Evolutionary conservation across 1,140 invertebrate genomes (phyloP), one percentile per base, ranked within the genome.

Genomic region (Drosophila kikkawai): DNA sequence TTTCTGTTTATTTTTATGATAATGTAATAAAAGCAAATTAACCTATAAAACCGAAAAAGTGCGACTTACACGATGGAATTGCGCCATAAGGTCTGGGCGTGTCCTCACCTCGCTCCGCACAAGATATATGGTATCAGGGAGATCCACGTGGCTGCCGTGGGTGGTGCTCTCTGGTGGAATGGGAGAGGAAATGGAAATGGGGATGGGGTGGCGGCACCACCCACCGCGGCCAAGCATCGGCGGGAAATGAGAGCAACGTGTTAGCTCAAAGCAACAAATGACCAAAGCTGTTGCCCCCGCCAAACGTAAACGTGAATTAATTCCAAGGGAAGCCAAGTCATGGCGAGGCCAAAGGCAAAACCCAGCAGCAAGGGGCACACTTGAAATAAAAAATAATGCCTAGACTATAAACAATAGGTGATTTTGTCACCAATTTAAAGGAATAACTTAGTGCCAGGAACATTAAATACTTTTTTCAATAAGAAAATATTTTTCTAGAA

Each of bases 21-120:
- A 84, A 88, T 84, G 88, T 91, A 83, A 91, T 91, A 91, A 91
- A 91, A 91, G 80, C 73, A 80, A 91, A 91, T 91, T 91, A 91
- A 91, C 88, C 88, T 84, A 91, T 91, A 91, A 91, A 91, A 91
- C 74, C 56, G 53, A 71, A 84, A 91, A 91, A 79, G 80, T 91
- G 88, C 71, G 80, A 91, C 80, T 83, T 69, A 91, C 88, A 83
- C 78, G 81, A 82, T 66, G 85, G 75, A 90, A 88, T 91, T 90
- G 85, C 79, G 79, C 86, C 85, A 88, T 88, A 90, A 88, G 85
- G 85, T 73, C 59, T 75, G 85, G 85, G 85, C 86, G 85, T 88
- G 82, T 91, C 85, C 85, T 79, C 79, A 69, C 67, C 63, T 59
- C 58, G 53, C 48, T 44, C 55, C 34, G 32, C 36, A 42, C 32